phyloP scores from a whole-genome alignment of 2,888 invertebrate genomes.

The Drosophila hamatofila region DNA sequence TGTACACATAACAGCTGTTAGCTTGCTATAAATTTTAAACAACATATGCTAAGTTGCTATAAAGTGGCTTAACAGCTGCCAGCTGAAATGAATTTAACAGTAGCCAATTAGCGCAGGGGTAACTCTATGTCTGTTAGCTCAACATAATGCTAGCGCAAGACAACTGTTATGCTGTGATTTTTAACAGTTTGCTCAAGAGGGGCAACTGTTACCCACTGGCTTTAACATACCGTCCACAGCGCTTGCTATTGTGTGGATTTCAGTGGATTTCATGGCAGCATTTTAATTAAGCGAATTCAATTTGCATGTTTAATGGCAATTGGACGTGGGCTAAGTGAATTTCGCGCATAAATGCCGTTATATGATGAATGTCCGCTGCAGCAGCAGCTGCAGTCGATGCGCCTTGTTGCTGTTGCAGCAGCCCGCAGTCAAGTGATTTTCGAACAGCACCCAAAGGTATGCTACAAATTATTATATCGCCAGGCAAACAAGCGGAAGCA shows the following conservation, averaged over 20 bases:
- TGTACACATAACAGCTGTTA: conserved; percentile 1
- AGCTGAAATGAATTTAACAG: neutral
- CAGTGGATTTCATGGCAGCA: conserved; percentile 27
- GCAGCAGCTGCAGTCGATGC: conserved; percentile 1
- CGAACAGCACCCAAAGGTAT: conserved; percentile 61
- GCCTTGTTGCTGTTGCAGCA: neutral
- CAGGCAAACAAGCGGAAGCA: conserved; percentile 10
- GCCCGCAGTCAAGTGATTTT: conserved; percentile 48
- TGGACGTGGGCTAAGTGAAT: conserved; percentile 49
- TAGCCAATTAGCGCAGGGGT: conserved; percentile 6
- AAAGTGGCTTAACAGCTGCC: conserved; percentile 20
- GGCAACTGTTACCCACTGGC: neutral
- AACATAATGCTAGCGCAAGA: neutral
- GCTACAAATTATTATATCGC: conserved; percentile 60
- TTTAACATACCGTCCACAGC: neutral
- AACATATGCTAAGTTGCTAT: conserved; percentile 25
- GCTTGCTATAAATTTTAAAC: conserved; percentile 16
- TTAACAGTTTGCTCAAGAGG: neutral
- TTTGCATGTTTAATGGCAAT: conserved; percentile 57
- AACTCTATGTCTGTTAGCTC: neutral
- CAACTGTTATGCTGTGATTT: neutral
- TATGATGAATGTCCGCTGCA: conserved; percentile 35
- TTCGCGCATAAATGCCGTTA: conserved; percentile 32
- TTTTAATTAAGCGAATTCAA: conserved; percentile 58
- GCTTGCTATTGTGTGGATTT: neutral